phyloP scores from a whole-genome alignment of 2,888 invertebrate genomes.

The Meganola albula region DNA sequence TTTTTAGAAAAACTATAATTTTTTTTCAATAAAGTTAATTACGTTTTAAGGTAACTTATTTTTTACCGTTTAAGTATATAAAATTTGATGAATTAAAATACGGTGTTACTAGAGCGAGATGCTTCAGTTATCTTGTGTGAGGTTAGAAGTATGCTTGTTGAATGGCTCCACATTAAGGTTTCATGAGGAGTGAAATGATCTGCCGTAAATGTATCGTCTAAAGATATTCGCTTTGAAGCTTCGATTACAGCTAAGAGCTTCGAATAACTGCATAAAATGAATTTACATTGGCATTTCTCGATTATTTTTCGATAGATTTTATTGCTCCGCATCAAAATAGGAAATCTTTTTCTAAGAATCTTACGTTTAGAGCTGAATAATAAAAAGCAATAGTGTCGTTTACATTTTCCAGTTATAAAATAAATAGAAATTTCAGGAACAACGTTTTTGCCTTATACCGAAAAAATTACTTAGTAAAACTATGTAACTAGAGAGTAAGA shows the following conservation, averaged over 20 bases:
- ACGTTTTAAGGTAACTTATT: no score
- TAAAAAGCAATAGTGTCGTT: background rate
- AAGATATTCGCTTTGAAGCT: slow-evolving; percentile 55
- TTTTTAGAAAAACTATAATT: no score
- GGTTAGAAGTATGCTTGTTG: slow-evolving; percentile 25
- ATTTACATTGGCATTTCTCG: slow-evolving; percentile 36
- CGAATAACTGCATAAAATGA: slow-evolving; percentile 44
- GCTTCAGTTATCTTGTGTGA: no score
- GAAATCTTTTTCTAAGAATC: slow-evolving; percentile 8
- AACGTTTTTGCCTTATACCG: no score
- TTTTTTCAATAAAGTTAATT: no score
- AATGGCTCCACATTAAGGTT: slow-evolving; percentile 36
- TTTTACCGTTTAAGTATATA: no score
- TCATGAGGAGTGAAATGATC: slow-evolving; percentile 58
- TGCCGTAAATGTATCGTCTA: slow-evolving; percentile 56
- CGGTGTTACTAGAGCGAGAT: no score
- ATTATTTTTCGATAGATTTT: slow-evolving; percentile 32
- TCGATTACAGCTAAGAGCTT: slow-evolving; percentile 43
- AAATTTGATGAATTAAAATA: no score
- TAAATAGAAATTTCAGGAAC: no score
- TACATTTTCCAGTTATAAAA: background rate
- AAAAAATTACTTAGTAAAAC: no score
- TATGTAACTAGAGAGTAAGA: no score
- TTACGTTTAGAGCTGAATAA: background rate
- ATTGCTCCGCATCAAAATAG: slow-evolving; percentile 20